Evolutionary conservation across 2,113 vertebrate genomes (phyloP).

Genomic region (Pristiophorus japonicus): DNA sequence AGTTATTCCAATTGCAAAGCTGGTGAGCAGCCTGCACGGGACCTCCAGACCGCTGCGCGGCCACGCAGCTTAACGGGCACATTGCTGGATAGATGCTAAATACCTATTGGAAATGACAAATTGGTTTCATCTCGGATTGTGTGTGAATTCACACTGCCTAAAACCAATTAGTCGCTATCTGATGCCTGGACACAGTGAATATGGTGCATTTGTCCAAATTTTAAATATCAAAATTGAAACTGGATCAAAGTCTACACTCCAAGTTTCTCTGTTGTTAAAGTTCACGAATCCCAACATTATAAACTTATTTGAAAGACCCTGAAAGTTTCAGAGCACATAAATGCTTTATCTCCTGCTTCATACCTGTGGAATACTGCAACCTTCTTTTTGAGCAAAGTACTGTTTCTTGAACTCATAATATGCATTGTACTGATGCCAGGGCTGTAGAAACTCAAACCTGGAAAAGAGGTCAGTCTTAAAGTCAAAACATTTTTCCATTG

Average conservation of each 20-base stretch:
- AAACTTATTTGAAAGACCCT: background rate
- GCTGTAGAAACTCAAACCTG: slow-evolving; percentile 93
- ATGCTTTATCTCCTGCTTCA: background rate
- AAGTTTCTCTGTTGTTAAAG: background rate
- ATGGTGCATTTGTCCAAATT: background rate
- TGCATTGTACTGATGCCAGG: slow-evolving; percentile 89
- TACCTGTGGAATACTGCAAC: slow-evolving; percentile 55
- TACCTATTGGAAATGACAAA: background rate
- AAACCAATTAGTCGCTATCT: background rate
- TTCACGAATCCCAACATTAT: background rate
- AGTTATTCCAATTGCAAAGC: too few species aligned
- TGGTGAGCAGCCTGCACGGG: too few species aligned
- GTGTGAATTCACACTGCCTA: background rate
- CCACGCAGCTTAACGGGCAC: too few species aligned
- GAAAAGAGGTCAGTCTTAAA: background rate
- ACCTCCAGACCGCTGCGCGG: too few species aligned
- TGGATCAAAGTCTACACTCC: background rate
- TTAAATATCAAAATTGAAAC: background rate
- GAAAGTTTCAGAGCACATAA: background rate
- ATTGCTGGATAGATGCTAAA: too few species aligned
- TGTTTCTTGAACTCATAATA: slow-evolving; percentile 99
- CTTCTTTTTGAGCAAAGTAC: slow-evolving; percentile 92
- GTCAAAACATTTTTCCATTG: background rate
- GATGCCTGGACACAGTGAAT: background rate
- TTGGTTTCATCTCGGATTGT: background rate